Evolutionary conservation across 2,888 invertebrate genomes (phyloP), one percentile per base, ranked within the genome.

Genomic region (Erebia aethiops): DNA sequence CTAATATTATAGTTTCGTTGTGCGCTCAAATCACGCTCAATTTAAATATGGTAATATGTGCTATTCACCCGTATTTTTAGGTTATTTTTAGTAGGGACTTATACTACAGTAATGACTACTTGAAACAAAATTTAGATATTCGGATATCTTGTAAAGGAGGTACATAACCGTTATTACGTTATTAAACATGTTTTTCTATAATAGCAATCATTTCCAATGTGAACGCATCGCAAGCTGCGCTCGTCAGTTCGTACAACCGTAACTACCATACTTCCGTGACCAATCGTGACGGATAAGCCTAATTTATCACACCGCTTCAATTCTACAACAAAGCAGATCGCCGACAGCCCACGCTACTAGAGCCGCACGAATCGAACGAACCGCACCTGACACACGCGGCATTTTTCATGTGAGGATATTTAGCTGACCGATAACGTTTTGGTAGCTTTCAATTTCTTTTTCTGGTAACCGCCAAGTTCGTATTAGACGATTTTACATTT

Each of bases 201-300:
- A 63, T 5, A 57, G 54, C 60, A 62, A 69, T 46, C 5, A 66
- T 52, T 16, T 63, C 57, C 70, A 74, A 57, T 66, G 60, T 74
- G 66, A 71, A 71, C 71, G 71, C 66, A 57, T 67, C 73, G 68
- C 69, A 71, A 71, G 71, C 66, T 21, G 43, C 66, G 46, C 49
- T 18, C 41, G 16, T 10, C 14, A 62, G 62, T 66, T 73, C 75
- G 70, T 74, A 74, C 63, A 71, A 49, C 61, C 67, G 67, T 68
- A 69, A 69, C 75, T 75, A 76, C 71, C 74, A 58, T 54, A 69
- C 78, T 90, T 90, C 92, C 92, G 90, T 91, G 90, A 90, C 92
- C 89, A 92, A 92, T 92, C 84, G 87, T 91, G 92, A 92, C 88
- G 88, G 87, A 92, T 92, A 90, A 87, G 85, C 81, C 87, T 88